Conservation (phyloP, 2,113 vertebrate species). For the Abramis brama region DNA sequence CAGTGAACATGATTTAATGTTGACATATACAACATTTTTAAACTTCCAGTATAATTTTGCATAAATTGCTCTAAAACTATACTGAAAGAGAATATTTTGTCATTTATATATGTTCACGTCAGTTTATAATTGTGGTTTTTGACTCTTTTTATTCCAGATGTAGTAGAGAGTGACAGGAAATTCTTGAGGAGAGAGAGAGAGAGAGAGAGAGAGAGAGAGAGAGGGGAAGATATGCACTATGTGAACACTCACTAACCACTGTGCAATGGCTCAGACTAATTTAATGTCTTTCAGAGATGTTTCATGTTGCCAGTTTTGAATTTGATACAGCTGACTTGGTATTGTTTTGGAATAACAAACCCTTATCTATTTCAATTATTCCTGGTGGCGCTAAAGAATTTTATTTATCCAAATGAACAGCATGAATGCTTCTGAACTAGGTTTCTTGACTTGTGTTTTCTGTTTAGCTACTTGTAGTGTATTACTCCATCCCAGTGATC, state of each 20-base stretch:
- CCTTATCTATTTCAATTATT: conserved; percentile 8
- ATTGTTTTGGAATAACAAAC: conserved; percentile 18
- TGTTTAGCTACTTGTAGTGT: not conserved
- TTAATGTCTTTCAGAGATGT: conserved; percentile 12
- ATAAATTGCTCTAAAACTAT: not conserved
- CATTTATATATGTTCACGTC: not conserved
- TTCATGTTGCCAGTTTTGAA: conserved; percentile 27
- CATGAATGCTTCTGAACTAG: not conserved
- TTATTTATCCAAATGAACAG: not conserved
- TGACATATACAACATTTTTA: conserved; percentile 14
- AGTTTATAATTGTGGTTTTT: not conserved
- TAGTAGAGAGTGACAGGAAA: not conserved
- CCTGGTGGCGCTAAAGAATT: not conserved
- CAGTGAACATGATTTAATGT: conserved; percentile 17
- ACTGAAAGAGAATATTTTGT: not conserved
- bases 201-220: not conserved
- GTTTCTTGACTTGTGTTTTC: not conserved
- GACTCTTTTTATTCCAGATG: not conserved
- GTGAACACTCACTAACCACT: conserved; percentile 2
- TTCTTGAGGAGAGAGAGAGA: not conserved
- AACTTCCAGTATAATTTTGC: not conserved
- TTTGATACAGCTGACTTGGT: conserved; percentile 25
- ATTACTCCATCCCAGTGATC: conserved; percentile 57
- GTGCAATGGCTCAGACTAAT: conserved; percentile 9
- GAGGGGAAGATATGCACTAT: not conserved